Conservation (phyloP, 2,113 vertebrate species). For the Boleophthalmus pectinirostris region DNA sequence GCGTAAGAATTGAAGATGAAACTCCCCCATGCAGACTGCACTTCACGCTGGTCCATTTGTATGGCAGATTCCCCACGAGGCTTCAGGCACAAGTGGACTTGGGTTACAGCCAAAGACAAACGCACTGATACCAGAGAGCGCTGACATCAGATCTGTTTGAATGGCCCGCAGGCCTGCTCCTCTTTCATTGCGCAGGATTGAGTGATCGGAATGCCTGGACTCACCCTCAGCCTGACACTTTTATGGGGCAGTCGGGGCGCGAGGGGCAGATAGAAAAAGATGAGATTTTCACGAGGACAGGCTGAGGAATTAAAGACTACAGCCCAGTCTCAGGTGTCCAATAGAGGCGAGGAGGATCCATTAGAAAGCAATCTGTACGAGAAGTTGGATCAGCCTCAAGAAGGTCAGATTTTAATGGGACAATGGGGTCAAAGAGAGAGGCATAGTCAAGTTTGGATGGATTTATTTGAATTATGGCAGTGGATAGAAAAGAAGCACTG, state of each 20-base stretch:
- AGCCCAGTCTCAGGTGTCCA: conserved; percentile 27
- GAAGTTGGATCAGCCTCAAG: not conserved
- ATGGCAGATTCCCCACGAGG: conserved; percentile 65
- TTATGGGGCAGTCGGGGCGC: conserved; percentile 51
- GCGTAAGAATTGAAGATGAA: no score
- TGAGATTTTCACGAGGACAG: conserved; percentile 49
- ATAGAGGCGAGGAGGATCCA: not conserved
- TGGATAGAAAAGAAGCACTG: no score
- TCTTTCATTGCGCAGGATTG: conserved; percentile 62
- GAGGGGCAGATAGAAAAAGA: conserved; percentile 45
- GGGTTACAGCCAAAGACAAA: conserved; percentile 76
- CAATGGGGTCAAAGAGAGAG: not conserved
- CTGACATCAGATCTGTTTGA: conserved; percentile 81
- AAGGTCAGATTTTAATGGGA: conserved; percentile 12
- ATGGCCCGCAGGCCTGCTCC: conserved; percentile 69
- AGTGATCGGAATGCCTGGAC: conserved; percentile 65
- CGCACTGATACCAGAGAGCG: conserved; percentile 75
- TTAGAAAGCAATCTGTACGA: conserved; percentile 20
- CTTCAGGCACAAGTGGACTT: conserved; percentile 69
- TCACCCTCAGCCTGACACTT: conserved; percentile 62
- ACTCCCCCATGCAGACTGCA: not conserved
- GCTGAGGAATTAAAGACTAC: conserved; percentile 28
- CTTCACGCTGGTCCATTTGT: conserved; percentile 37
- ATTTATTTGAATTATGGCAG: no score
- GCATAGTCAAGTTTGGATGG: no score